phyloP scores from a whole-genome alignment of 2,888 invertebrate species.

The Lampropteryx suffumata region DNA sequence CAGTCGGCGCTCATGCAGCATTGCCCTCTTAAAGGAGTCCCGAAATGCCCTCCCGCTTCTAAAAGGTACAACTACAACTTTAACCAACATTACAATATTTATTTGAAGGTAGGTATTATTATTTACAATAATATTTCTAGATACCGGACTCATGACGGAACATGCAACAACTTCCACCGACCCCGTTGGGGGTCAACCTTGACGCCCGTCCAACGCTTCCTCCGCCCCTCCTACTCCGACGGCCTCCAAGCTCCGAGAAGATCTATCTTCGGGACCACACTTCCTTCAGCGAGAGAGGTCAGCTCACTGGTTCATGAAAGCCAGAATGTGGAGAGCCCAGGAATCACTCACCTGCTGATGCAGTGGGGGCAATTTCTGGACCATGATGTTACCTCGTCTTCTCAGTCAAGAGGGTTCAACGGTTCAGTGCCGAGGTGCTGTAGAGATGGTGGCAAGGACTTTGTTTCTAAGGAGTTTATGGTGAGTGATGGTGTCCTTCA shows the following conservation, averaged over 20 bases:
- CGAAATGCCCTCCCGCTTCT: constrained; percentile 87
- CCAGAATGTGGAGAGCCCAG: constrained; percentile 84
- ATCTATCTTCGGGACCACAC: constrained; percentile 81
- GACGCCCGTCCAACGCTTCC: constrained; percentile 91
- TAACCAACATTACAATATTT: too few species aligned
- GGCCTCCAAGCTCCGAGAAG: constrained; percentile 83
- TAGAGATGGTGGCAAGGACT: constrained; percentile 81
- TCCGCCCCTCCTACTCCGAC: constrained; percentile 92
- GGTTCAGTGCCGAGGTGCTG: constrained; percentile 91
- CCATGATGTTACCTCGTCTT: constrained; percentile 92
- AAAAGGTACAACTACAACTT: constrained; percentile 61
- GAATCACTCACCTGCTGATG: constrained; percentile 91
- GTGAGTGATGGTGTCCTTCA: too few species aligned
- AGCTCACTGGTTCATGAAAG: constrained; percentile 85
- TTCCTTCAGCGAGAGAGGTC: constrained; percentile 90
- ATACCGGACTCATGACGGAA: constrained; percentile 93
- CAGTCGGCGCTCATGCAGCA: constrained; percentile 81
- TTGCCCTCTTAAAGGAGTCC: constrained; percentile 86
- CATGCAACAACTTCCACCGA: constrained; percentile 91
- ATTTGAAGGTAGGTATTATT: too few species aligned
- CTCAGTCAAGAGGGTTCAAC: constrained; percentile 89
- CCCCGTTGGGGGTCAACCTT: constrained; percentile 92
- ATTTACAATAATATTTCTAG: constrained; percentile 44
- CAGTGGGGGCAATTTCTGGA: constrained; percentile 97
- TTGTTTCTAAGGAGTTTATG: constrained; percentile 84